Evolutionary conservation across 2,888 invertebrate species (phyloP).

Genomic region (Polydrusus pterygomalis): DNA sequence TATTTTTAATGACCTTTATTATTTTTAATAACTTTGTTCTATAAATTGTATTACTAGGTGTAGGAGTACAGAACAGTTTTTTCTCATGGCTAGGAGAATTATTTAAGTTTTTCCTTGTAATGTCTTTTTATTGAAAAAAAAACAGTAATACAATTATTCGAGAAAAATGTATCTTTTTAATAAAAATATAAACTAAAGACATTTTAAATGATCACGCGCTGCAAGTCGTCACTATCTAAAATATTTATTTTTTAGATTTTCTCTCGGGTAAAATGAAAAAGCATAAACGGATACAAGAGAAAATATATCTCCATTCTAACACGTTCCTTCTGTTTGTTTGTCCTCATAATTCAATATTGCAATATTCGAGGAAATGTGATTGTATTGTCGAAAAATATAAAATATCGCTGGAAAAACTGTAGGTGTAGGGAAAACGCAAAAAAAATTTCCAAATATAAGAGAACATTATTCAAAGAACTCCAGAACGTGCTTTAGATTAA

Average conservation of each 20-base stretch:
- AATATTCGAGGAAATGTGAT: slow-evolving; percentile 20
- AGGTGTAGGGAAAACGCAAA: slow-evolving; percentile 4
- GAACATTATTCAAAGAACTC: background rate
- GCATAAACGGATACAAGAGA: background rate
- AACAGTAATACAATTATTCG: no score
- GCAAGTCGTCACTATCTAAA: background rate
- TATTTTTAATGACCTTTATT: no score
- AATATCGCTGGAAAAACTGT: slow-evolving; percentile 9
- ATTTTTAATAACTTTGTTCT: no score
- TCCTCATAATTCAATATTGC: slow-evolving; percentile 16
- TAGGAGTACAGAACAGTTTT: no score
- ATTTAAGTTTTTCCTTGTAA: no score
- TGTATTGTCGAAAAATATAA: slow-evolving; percentile 13
- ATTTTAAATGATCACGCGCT: background rate
- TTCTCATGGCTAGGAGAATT: no score
- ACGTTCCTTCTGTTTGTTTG: slow-evolving; percentile 16
- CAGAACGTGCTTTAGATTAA: slow-evolving; percentile 3
- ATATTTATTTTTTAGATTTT: slow-evolving; percentile 6
- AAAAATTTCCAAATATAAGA: background rate
- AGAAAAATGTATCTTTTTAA: no score
- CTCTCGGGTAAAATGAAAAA: background rate
- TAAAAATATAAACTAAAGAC: no score
- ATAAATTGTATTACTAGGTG: no score
- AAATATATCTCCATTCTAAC: slow-evolving; percentile 11
- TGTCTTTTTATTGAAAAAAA: no score